Conservation (phyloP, 30 jellyfish, hydroid and myxozoan genomes). For the Hydractinia echinata region DNA sequence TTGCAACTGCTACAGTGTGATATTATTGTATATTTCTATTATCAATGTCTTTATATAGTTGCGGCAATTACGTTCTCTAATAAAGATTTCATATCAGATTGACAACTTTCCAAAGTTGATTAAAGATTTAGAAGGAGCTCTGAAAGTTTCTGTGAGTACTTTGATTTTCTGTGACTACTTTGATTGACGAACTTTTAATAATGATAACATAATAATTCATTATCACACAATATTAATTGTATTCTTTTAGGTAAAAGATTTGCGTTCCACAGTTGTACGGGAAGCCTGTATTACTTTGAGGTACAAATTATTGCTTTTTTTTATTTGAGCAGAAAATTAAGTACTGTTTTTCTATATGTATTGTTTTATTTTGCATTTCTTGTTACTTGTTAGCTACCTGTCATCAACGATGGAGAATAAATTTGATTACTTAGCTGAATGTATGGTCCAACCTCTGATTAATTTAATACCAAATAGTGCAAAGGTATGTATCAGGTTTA, state of each 20-base stretch:
- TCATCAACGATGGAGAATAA: conserved; percentile 58
- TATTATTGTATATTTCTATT: background rate
- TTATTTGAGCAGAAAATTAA: background rate
- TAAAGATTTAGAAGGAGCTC: conserved; percentile 71
- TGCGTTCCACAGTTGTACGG: conserved; percentile 63
- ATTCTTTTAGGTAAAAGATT: conserved; percentile 66
- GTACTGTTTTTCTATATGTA: background rate
- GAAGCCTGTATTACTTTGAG: conserved; percentile 82
- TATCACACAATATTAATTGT: background rate
- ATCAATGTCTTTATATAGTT: conserved; percentile 42
- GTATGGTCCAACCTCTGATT: conserved; percentile 58
- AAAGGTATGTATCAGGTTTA: conserved; percentile 46
- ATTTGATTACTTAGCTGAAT: conserved; percentile 85
- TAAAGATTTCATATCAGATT: conserved; percentile 51
- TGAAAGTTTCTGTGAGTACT: conserved; percentile 63
- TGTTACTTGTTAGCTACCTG: conserved; percentile 49
- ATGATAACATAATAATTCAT: background rate
- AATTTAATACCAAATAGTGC: conserved; percentile 70
- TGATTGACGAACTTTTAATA: background rate
- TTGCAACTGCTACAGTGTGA: no score
- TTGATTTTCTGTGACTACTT: background rate
- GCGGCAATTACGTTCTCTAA: conserved; percentile 58
- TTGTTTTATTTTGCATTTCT: background rate
- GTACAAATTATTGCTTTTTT: conserved; percentile 14
- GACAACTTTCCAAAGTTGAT: conserved; percentile 68